These are phyloP conservation scores for Aricia artaxerxes DNA, from an alignment of 2,888 invertebrate genomes.

Conservation along the genomic window DNA sequence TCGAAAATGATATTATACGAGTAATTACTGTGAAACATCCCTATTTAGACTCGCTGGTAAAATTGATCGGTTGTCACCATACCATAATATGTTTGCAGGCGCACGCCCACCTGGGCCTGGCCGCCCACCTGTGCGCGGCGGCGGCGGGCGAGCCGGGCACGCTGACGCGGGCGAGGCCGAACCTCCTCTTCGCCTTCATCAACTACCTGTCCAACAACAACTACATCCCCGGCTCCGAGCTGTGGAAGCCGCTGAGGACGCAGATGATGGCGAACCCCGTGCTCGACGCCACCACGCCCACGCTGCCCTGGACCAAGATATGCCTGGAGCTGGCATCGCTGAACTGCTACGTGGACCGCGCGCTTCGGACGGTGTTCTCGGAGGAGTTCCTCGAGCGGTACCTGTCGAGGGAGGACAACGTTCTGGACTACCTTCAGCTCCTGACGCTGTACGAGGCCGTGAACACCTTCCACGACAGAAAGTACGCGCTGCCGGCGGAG, in stretches of 20 bases:
- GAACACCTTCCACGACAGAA: conserved; percentile 62
- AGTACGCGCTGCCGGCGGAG: conserved; percentile 61
- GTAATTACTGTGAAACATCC: too few relatives aligned
- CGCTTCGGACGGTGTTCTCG: conserved; percentile 77
- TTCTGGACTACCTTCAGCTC: conserved; percentile 71
- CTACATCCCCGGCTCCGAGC: conserved; percentile 75
- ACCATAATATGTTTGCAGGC: conserved; percentile 58
- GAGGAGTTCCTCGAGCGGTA: conserved; percentile 68
- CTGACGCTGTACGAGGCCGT: conserved; percentile 80
- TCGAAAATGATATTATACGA: conserved; percentile 10
- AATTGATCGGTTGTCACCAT: background rate
- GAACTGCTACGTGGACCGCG: conserved; percentile 77
- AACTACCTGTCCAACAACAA: conserved; percentile 80
- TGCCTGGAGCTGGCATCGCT: conserved; percentile 80
- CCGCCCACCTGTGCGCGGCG: conserved; percentile 79
- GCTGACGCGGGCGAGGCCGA: conserved; percentile 61
- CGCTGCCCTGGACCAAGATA: conserved; percentile 77
- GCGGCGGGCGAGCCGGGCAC: conserved; percentile 63
- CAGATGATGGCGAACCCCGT: conserved; percentile 66
- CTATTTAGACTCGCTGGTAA: background rate
- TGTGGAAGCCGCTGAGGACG: conserved; percentile 74
- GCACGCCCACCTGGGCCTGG: conserved; percentile 78
- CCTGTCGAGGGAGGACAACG: conserved; percentile 57
- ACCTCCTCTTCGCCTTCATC: conserved; percentile 72
- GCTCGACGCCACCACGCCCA: conserved; percentile 56